Conservation (phyloP, 2,888 invertebrate genomes). For the Lacanobia wlatinum region DNA sequence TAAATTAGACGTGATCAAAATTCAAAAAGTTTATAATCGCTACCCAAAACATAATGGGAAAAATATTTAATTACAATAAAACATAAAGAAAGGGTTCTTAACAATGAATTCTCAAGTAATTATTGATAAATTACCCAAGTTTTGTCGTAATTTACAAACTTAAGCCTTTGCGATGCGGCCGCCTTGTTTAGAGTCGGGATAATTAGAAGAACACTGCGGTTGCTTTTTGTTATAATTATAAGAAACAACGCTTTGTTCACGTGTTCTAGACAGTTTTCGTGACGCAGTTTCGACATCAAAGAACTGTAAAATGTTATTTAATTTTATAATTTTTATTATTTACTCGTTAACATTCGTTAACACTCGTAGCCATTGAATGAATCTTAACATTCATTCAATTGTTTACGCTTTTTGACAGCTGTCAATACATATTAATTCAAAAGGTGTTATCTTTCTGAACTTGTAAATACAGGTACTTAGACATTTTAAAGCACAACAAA, state of each 20-base stretch:
- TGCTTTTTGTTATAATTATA: constrained; percentile 59
- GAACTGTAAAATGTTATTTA: neutral
- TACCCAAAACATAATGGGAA: constrained; percentile 46
- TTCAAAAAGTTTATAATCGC: constrained; percentile 52
- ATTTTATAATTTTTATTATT: neutral
- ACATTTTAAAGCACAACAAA: neutral
- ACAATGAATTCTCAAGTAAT: constrained; percentile 63
- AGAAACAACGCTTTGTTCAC: constrained; percentile 43
- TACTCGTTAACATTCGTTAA: neutral
- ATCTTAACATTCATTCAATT: neutral
- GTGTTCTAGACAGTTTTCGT: constrained; percentile 21
- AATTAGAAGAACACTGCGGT: constrained; percentile 58
- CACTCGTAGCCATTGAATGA: too few species aligned
- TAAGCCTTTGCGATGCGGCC: constrained; percentile 53
- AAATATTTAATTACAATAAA: constrained; percentile 65
- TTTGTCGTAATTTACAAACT: constrained; percentile 65
- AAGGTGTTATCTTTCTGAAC: too few species aligned
- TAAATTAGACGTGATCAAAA: constrained; percentile 42
- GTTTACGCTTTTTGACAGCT: neutral
- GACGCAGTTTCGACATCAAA: neutral
- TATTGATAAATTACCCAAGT: constrained; percentile 69
- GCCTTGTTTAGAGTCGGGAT: constrained; percentile 47
- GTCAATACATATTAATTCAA: neutral
- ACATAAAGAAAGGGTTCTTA: constrained; percentile 57
- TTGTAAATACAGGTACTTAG: neutral